Evolutionary conservation across 2,113 vertebrate genomes (phyloP).

Genomic region (cattle (Bos taurus)): DNA sequence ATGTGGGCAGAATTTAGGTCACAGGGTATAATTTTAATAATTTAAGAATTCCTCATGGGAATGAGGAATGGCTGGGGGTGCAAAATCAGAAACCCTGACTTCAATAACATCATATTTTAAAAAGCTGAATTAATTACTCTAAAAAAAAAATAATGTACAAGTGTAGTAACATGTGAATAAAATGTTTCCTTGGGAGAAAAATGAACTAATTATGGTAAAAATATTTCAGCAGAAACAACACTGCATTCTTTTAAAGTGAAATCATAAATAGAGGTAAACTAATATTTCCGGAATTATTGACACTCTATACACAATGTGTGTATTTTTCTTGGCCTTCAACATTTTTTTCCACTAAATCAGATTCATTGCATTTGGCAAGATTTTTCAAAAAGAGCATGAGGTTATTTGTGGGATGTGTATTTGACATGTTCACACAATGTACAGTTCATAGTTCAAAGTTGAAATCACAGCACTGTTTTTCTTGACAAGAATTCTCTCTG

Average conservation of each 20-base stretch:
- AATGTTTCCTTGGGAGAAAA: constrained; percentile 33
- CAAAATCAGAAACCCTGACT: neutral
- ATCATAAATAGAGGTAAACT: constrained; percentile 45
- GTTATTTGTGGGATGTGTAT: constrained; percentile 59
- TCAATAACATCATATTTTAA: neutral
- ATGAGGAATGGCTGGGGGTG: neutral
- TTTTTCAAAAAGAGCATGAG: constrained; percentile 51
- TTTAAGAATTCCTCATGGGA: neutral
- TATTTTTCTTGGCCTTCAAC: constrained; percentile 61
- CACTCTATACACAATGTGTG: constrained; percentile 19
- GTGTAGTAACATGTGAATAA: constrained; percentile 13
- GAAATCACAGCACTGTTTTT: constrained; percentile 60
- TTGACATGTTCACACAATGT: constrained; percentile 67
- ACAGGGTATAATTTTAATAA: neutral
- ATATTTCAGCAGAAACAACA: constrained; percentile 39
- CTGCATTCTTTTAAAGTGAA: constrained; percentile 46
- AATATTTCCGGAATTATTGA: constrained; percentile 64
- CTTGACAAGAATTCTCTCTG: constrained; percentile 49
- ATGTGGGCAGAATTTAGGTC: neutral
- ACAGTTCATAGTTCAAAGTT: constrained; percentile 69
- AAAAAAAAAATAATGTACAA: constrained; percentile 49
- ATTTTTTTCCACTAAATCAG: constrained; percentile 53
- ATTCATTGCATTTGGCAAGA: constrained; percentile 51
- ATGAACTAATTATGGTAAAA: constrained; percentile 52
- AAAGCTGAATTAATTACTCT: constrained; percentile 7